These are phyloP conservation scores for Lutjanus campechanus DNA, from an alignment of 2,797 vertebrate genomes.

Conservation along the genomic window DNA sequence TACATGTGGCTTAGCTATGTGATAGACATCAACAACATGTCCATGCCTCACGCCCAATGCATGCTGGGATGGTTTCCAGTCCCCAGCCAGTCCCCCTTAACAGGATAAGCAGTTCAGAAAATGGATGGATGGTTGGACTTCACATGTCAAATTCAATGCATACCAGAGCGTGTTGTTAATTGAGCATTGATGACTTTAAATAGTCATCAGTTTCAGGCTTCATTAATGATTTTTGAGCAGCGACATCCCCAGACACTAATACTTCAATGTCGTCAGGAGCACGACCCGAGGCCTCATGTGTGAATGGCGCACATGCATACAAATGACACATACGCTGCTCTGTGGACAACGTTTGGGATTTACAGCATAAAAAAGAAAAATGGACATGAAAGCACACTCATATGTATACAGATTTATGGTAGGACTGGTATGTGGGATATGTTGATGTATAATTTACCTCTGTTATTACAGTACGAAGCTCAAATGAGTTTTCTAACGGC, in stretches of 20 bases:
- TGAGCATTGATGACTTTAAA: slow-evolving; percentile 46
- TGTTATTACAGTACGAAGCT: slow-evolving; percentile 16
- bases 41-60: slow-evolving; percentile 11
- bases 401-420: not conserved
- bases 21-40: slow-evolving; percentile 58
- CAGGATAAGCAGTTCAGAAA: slow-evolving; percentile 25
- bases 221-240: slow-evolving; percentile 60
- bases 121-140: slow-evolving; percentile 17
- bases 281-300: slow-evolving; percentile 19
- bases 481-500: slow-evolving; percentile 17
- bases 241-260: slow-evolving; percentile 49
- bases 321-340: slow-evolving; percentile 21
- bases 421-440: not conserved
- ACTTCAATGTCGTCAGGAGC: slow-evolving; percentile 49
- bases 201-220: slow-evolving; percentile 39
- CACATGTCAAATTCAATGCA: slow-evolving; percentile 17
- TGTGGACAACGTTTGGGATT: not conserved
- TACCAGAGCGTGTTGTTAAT: slow-evolving; percentile 35
- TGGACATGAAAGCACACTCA: not conserved
- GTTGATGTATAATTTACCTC: slow-evolving; percentile 1
- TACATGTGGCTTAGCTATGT: slow-evolving; percentile 40
- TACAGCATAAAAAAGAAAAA: not conserved
- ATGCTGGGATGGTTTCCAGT: slow-evolving; percentile 46
- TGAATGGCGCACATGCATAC: slow-evolving; percentile 43
- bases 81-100: slow-evolving; percentile 4